Percentiles rank a stretch among this genome's conserved stretches.
Evolutionary conservation across 2,113 vertebrate genomes (phyloP).

Genomic region (Heliornis fulica): DNA sequence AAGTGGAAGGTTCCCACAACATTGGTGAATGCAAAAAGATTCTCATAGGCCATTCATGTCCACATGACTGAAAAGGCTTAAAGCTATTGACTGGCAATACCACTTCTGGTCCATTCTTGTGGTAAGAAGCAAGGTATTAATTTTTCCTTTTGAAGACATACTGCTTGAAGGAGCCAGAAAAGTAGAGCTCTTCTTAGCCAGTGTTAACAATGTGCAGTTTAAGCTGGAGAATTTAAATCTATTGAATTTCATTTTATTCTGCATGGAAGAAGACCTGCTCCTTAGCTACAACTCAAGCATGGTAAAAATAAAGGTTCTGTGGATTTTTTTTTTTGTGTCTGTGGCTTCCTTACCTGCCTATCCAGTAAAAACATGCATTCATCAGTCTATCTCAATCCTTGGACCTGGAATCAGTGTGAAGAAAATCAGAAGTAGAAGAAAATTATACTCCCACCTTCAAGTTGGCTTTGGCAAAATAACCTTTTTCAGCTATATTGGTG

Average conservation of each 20-base stretch:
- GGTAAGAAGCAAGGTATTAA: slow-evolving; percentile 51
- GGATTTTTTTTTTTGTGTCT: background rate
- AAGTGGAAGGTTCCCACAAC: slow-evolving; percentile 49
- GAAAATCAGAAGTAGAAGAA: slow-evolving; percentile 13
- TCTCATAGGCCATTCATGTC: slow-evolving; percentile 12
- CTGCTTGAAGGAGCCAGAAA: slow-evolving; percentile 33
- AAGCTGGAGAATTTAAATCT: slow-evolving; percentile 2
- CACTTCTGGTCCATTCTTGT: slow-evolving; percentile 26
- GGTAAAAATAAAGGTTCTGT: slow-evolving; percentile 13
- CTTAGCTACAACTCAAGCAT: slow-evolving; percentile 13
- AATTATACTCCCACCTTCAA: background rate
- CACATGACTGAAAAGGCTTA: slow-evolving; percentile 35
- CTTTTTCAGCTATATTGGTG: background rate
- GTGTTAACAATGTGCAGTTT: slow-evolving; percentile 38
- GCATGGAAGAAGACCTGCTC: slow-evolving; percentile 24
- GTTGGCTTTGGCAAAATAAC: background rate
- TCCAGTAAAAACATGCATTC: slow-evolving; percentile 52
- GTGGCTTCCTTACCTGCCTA: background rate
- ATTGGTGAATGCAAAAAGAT: slow-evolving; percentile 35
- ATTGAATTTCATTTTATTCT: slow-evolving; percentile 21
- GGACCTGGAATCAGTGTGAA: background rate
- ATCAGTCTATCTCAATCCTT: background rate
- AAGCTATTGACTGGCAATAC: slow-evolving; percentile 32
- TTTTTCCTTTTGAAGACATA: slow-evolving; percentile 58
- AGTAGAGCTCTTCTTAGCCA: slow-evolving; percentile 27